Base-by-base conservation (phyloP, 2,888 invertebrate genomes). In the Rhingia campestris region DNA sequence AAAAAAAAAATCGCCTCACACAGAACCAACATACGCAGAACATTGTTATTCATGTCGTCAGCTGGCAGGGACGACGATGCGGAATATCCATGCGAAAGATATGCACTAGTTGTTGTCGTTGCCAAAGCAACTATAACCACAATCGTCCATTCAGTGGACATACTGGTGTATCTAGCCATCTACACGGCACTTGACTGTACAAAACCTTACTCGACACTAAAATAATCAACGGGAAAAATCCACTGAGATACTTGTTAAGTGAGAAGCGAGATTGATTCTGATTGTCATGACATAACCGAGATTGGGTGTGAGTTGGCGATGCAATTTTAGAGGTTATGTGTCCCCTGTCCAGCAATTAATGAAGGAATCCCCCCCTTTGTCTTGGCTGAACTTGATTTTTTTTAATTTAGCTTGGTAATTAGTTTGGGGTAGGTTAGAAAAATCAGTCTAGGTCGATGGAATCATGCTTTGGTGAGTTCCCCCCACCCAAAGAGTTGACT, bases 31-130 rank as follows among this genome's bases (percentile, higher is more conserved):
- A 32, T 84, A 84, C 84, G 58, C 64, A 84, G 63, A 14, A 84
- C 70, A 66, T 70, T 70, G 37, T 84, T 79, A 56, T 84, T 80
- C 59, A 64, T 49, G 53, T 84, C 84, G 35, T 84, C 84, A 7
- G 73, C 33, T 32, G 84, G 69, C 33, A 74, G 32, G 12, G 74
- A 58, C 12, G 84, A 84, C 30, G 80, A 74, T 22, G 67, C 43
- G 3, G 84, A 70, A 47, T 80, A 84, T 74, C 80, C 84, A 49
- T 75, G 66, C n/a, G 80, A 66, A 1, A 84, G 69, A 37, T 75
- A 80, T 30, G 63, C 84, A 64, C 64, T 69, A n/a, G n/a, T n/a
- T 41, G 74, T 53, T 33, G 80, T 54, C 4, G 53, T 66, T 54
- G 59, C 54, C 41, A 66, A 35, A 14, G 47, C 59, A 43, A 84